Conservation (phyloP, 2,888 invertebrate species). For the Leucophora obtusa region DNA sequence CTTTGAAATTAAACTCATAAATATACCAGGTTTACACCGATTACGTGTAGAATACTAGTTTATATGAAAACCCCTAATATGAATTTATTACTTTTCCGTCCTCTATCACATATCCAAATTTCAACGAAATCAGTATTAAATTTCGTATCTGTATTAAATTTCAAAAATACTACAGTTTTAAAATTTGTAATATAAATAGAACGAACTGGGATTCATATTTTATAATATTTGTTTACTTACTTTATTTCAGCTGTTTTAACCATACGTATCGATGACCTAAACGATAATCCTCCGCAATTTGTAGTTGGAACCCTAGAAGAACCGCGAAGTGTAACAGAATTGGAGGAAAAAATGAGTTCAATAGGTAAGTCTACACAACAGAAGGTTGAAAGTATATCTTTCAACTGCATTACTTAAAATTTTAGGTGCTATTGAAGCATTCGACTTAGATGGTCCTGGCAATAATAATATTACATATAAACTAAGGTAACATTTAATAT, state of each 20-base stretch:
- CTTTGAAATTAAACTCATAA: too few relatives aligned
- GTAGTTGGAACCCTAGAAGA: conserved; percentile 78
- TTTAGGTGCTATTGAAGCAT: conserved; percentile 80
- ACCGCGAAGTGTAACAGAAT: conserved; percentile 80
- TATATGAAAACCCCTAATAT: too few relatives aligned
- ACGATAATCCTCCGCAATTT: conserved; percentile 83
- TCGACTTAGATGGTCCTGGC: conserved; percentile 82
- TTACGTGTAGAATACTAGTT: too few relatives aligned
- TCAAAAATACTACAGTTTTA: too few relatives aligned
- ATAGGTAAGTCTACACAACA: conserved; percentile 78
- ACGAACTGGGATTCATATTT: too few relatives aligned
- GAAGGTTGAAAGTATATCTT: neutral
- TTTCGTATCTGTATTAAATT: too few relatives aligned
- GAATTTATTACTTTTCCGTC: too few relatives aligned
- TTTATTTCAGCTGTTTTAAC: conserved; percentile 80
- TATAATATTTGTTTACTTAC: neutral
- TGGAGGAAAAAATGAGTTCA: conserved; percentile 78
- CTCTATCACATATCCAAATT: too few relatives aligned
- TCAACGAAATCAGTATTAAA: too few relatives aligned
- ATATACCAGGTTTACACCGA: too few relatives aligned
- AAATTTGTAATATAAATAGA: too few relatives aligned
- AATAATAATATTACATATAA: conserved; percentile 81
- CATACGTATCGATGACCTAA: conserved; percentile 82
- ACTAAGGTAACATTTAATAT: conserved; percentile 77
- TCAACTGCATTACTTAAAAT: neutral